These are phyloP conservation scores for Petrophora chlorosata DNA, from an alignment of 2,888 invertebrate species.

Conservation along the genomic window DNA sequence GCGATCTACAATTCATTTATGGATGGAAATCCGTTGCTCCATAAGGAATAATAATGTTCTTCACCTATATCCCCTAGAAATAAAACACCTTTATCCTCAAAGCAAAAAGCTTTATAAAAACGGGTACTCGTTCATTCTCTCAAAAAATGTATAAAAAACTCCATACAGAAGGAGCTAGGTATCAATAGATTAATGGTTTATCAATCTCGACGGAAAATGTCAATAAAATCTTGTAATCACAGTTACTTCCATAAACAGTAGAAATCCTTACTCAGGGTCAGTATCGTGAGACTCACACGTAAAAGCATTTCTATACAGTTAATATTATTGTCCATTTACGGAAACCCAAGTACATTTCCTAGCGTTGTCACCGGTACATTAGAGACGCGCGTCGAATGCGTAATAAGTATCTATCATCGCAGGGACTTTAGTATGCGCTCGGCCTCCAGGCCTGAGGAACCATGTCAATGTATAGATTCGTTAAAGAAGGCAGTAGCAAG, in stretches of 20 bases:
- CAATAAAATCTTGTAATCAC: slow-evolving; percentile 4
- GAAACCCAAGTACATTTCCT: slow-evolving; percentile 17
- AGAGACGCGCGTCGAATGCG: slow-evolving; percentile 69
- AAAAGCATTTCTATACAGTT: slow-evolving; percentile 11
- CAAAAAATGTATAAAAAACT: too few species aligned
- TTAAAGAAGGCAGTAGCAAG: slow-evolving; percentile 86
- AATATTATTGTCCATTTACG: slow-evolving; percentile 25
- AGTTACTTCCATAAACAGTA: slow-evolving; percentile 15
- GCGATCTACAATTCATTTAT: neutral
- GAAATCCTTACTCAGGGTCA: slow-evolving; percentile 12
- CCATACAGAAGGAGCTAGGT: too few species aligned
- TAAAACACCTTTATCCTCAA: too few species aligned
- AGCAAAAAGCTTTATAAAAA: too few species aligned
- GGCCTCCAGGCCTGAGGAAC: slow-evolving; percentile 71
- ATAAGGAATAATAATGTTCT: too few species aligned
- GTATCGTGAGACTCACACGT: slow-evolving; percentile 7
- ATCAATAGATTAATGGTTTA: neutral
- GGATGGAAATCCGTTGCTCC: too few species aligned
- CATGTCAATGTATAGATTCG: slow-evolving; percentile 92
- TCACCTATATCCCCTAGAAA: too few species aligned
- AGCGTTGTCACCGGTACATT: slow-evolving; percentile 39
- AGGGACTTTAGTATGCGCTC: slow-evolving; percentile 67
- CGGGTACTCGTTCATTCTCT: too few species aligned
- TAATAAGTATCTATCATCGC: slow-evolving; percentile 58
- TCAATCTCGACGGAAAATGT: neutral